Percentiles rank a stretch among this genome's conserved stretches.
phyloP scores from a whole-genome alignment of 2,797 vertebrate genomes.

The Melanogrammus aeglefinus region DNA sequence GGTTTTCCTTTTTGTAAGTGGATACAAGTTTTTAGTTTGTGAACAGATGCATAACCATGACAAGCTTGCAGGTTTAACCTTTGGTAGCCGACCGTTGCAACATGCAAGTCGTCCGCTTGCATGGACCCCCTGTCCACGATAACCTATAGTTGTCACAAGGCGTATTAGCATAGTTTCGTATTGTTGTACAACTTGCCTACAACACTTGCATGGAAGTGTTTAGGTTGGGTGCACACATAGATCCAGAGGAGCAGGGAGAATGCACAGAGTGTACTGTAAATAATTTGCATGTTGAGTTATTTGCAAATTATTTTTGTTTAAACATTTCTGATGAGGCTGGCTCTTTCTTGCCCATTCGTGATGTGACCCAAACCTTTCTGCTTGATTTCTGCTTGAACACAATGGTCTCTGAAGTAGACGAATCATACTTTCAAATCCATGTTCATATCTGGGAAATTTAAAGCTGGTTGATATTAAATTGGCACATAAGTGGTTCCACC shows the following conservation, averaged over 20 bases:
- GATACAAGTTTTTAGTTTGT: constrained; percentile 1
- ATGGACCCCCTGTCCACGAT: background rate
- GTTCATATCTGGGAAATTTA: background rate
- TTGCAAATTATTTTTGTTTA: background rate
- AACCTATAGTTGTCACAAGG: background rate
- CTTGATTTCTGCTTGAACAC: background rate
- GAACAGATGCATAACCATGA: background rate
- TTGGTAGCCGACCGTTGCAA: background rate
- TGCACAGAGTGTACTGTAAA: background rate
- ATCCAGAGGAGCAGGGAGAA: background rate
- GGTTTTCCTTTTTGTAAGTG: background rate
- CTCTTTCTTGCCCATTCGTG: background rate
- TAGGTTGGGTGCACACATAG: background rate
- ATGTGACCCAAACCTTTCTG: background rate
- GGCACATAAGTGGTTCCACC: background rate
- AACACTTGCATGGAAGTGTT: background rate
- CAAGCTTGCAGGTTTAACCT: constrained; percentile 4
- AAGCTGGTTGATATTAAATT: background rate
- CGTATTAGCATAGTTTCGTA: background rate
- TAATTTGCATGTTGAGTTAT: background rate
- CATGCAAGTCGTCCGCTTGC: background rate
- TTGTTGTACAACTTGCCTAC: background rate
- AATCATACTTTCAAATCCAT: background rate
- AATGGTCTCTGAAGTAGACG: background rate
- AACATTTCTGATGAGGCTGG: background rate